These are phyloP conservation scores for Chymomyza fuscimana DNA, from an alignment of 2,888 invertebrate species.

Conservation along the genomic window DNA sequence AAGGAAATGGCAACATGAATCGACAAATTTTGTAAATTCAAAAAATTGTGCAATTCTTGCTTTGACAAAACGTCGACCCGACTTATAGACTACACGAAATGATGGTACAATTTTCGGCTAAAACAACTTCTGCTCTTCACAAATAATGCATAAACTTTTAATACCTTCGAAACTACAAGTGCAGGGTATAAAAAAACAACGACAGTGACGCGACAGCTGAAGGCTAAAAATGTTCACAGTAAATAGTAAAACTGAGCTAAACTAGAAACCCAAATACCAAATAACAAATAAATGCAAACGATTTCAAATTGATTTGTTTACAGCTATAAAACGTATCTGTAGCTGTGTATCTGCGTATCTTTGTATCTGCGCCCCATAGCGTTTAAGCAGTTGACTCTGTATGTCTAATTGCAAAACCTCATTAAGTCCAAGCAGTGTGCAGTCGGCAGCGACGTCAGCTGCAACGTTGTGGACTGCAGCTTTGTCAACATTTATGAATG, in stretches of 20 bases:
- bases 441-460: conserved; percentile 6
- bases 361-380: too few relatives aligned
- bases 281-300: conserved; percentile 24
- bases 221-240: conserved; percentile 14
- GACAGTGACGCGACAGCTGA: not conserved
- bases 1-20: too few relatives aligned
- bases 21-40: too few relatives aligned
- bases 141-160: too few relatives aligned
- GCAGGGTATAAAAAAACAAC: conserved; percentile 1
- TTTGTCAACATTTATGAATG: conserved; percentile 42
- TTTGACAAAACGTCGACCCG: too few relatives aligned
- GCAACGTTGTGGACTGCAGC: not conserved
- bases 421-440: conserved; percentile 22
- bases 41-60: too few relatives aligned
- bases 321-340: not conserved
- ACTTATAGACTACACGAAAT: too few relatives aligned
- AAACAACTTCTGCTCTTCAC: too few relatives aligned
- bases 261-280: conserved; percentile 60
- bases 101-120: too few relatives aligned
- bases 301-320: conserved; percentile 11
- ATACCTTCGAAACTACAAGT: too few relatives aligned
- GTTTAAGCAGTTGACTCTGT: not conserved
- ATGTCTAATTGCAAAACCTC: conserved; percentile 32
- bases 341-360: not conserved
- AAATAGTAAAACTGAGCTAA: conserved; percentile 41